A percentile compares a stretch with the other conserved stretches of the same genome.
Evolutionary conservation across 1,140 invertebrate species (phyloP).

Genomic region (Microplitis mediator): DNA sequence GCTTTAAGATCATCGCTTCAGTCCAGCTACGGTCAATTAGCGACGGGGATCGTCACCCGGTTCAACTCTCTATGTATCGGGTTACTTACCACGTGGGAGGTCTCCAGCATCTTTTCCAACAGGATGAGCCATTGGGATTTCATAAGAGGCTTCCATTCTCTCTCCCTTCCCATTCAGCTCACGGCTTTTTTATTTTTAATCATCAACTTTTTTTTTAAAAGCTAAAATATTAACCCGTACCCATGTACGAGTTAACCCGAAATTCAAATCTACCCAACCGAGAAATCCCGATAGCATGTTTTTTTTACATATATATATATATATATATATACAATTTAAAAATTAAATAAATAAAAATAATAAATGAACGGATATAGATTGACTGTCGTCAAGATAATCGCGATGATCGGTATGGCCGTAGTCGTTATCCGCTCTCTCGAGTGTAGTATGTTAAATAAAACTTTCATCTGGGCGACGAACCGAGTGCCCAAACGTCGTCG

Average conservation of each 20-base stretch:
- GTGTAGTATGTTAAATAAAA: neutral
- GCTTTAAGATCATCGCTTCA: conserved; percentile 32
- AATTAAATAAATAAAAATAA: too few relatives aligned
- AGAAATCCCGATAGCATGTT: too few relatives aligned
- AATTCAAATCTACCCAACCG: too few relatives aligned
- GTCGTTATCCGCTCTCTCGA: neutral
- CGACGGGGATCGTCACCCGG: conserved; percentile 39
- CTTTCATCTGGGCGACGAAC: conserved; percentile 20
- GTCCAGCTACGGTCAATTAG: conserved; percentile 38
- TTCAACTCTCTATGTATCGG: conserved; percentile 28
- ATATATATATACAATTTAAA: too few relatives aligned
- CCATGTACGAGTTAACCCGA: too few relatives aligned
- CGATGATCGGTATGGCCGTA: neutral
- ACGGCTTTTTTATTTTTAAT: neutral
- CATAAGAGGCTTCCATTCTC: conserved; percentile 36
- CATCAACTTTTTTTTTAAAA: too few relatives aligned
- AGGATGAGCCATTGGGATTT: conserved; percentile 37
- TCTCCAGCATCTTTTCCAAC: conserved; percentile 35
- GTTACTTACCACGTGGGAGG: conserved; percentile 38
- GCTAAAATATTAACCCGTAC: too few relatives aligned
- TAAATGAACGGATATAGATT: too few relatives aligned
- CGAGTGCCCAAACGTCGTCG: conserved; percentile 40
- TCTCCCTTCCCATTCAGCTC: neutral
- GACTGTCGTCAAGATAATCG: conserved; percentile 5
- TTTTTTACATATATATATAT: too few relatives aligned